Base-by-base conservation (phyloP, 1,140 invertebrate species). In the Pollicipes pollicipes region DNA sequence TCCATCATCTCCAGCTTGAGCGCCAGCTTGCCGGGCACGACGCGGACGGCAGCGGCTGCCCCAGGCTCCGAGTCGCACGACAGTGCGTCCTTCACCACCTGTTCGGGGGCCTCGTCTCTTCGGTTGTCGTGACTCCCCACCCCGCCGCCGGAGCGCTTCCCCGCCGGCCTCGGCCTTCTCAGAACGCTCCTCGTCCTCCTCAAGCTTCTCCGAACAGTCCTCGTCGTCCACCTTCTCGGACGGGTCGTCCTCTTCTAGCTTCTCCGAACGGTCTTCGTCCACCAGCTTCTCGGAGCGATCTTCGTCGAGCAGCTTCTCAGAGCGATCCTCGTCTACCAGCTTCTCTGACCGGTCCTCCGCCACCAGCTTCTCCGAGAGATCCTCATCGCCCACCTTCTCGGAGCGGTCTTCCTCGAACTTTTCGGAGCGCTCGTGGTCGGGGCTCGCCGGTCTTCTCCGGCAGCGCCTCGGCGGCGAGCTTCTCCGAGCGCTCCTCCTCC, bases 361-460 rank as follows among this genome's bases (percentile, higher is more conserved):
- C 1, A 63, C 66, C 0, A 70, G 29, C 30, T 70, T 68, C 45
- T 70, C 70, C 2, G 68, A 58, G 17, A 68, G 68, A 16, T 45
- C 68, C 63, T 70, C 45, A 21, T 10, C 45, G 45, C 13, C 45
- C 45, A 58, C 13, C 21, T 58, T 58, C 45, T 58, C 70, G 24
- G 67, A 64, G 1, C 58, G 64, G 45, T 70, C 69, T 28, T 70
- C 69, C 24, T 70, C 69, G n/a, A n/a, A n/a, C n/a, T n/a, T n/a
- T n/a, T n/a, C n/a, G n/a, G n/a, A n/a, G n/a, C n/a, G n/a, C n/a
- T n/a, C n/a, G n/a, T n/a, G n/a, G n/a, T n/a, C n/a, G n/a, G n/a
- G 29, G 6, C 1, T 70, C 63, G 21, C 37, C 66, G 2, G 66
- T 17, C 30, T 70, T 68, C 45, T 70, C 70, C 2, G 68, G 70